Percentiles rank a stretch among this genome's conserved stretches.
Conservation (phyloP, 2,113 vertebrate genomes). For the Oncorhynchus clarkii region DNA sequence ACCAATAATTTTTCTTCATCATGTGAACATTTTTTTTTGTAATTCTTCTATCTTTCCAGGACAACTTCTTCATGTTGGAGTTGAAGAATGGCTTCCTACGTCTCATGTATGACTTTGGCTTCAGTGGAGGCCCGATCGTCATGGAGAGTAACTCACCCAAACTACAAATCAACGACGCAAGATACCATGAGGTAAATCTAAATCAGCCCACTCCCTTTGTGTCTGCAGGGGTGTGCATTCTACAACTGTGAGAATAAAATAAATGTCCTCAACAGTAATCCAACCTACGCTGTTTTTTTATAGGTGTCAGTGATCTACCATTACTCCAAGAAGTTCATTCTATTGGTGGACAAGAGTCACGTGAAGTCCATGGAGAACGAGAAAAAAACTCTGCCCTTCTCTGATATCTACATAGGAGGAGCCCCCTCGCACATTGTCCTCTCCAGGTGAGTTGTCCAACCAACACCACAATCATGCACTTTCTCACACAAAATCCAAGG, state of each 20-base stretch:
- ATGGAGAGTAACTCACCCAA: slow-evolving; percentile 84
- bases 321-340: slow-evolving; percentile 94
- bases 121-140: slow-evolving; percentile 79
- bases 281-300: slow-evolving; percentile 21
- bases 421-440: slow-evolving; percentile 81
- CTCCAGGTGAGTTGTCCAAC: slow-evolving; percentile 73
- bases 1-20: not conserved
- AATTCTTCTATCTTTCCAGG: slow-evolving; percentile 64
- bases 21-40: slow-evolving; percentile 12
- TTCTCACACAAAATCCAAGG: not conserved
- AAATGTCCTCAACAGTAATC: not conserved
- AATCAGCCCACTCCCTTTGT: not conserved
- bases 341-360: slow-evolving; percentile 90
- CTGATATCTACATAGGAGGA: slow-evolving; percentile 93
- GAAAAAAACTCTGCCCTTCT: slow-evolving; percentile 87
- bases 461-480: not conserved
- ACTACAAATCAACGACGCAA: slow-evolving; percentile 90
- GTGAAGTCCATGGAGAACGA: slow-evolving; percentile 92
- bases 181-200: slow-evolving; percentile 89
- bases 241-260: not conserved
- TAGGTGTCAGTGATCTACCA: slow-evolving; percentile 98
- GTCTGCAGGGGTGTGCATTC: not conserved
- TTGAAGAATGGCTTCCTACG: slow-evolving; percentile 85
- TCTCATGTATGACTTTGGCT: slow-evolving; percentile 91
- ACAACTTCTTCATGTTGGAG: slow-evolving; percentile 89